Evolutionary conservation across 2,113 vertebrate genomes (phyloP).

Genomic region (Laticauda laticaudata): DNA sequence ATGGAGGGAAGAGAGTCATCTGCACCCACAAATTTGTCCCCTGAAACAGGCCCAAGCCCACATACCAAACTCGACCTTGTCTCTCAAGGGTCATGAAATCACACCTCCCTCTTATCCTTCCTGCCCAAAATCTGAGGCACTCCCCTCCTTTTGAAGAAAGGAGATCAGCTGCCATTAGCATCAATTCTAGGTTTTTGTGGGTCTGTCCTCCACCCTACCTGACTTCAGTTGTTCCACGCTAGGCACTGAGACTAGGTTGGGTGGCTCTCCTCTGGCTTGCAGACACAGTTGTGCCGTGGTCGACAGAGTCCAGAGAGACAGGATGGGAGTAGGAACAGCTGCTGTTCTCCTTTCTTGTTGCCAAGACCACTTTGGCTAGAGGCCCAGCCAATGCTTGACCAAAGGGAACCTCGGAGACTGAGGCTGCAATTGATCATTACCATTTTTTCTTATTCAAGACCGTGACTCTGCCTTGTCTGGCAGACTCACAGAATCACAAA

Average conservation of each 20-base stretch:
- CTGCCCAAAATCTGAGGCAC: not conserved
- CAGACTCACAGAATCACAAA: not conserved
- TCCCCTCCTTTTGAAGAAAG: not conserved
- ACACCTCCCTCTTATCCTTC: not conserved
- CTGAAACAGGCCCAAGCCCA: constrained; percentile 2
- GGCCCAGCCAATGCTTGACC: not conserved
- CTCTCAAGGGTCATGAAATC: not conserved
- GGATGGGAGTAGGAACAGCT: not conserved
- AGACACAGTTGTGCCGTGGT: not conserved
- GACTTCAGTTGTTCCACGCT: not conserved
- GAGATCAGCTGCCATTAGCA: not conserved
- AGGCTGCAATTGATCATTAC: not conserved
- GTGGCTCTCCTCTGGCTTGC: not conserved
- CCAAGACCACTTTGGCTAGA: not conserved
- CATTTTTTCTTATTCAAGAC: not conserved
- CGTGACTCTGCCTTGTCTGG: not conserved
- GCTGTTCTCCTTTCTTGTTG: not conserved
- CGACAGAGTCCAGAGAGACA: not conserved
- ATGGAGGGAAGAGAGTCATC: not conserved
- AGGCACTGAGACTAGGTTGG: not conserved
- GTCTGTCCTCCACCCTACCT: not conserved
- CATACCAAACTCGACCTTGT: not conserved
- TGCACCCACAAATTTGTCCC: constrained; percentile 1
- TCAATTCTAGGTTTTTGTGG: not conserved
- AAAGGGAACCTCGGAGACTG: not conserved